A percentile compares a stretch with the other conserved stretches of the same genome.
Evolutionary conservation across 2,797 vertebrate species (phyloP).

Genomic region (Pseudochirops cupreus): DNA sequence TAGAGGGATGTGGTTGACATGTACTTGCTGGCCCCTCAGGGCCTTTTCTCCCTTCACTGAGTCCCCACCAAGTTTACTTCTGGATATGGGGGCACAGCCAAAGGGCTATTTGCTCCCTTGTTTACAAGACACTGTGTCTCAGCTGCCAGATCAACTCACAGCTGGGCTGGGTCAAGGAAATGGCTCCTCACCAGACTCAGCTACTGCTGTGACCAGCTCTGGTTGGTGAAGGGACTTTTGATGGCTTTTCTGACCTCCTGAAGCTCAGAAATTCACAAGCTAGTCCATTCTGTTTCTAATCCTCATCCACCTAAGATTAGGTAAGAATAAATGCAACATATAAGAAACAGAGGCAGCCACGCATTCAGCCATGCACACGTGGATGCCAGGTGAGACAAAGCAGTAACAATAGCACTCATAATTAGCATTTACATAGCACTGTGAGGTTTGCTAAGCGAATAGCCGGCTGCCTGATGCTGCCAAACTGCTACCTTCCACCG

Average conservation of each 20-base stretch:
- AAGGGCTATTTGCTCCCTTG: not conserved
- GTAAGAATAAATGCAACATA: not conserved
- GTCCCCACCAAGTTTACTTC: not conserved
- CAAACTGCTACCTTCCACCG: not conserved
- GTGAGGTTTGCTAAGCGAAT: not conserved
- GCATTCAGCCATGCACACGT: not conserved
- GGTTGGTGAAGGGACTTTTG: not conserved
- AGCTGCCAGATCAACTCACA: not conserved
- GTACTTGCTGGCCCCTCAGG: not conserved
- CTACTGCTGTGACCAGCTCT: not conserved
- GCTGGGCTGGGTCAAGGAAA: not conserved
- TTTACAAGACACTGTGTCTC: not conserved
- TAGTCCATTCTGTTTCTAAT: not conserved
- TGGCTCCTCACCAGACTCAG: not conserved
- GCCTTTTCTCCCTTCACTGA: not conserved
- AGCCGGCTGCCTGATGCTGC: not conserved
- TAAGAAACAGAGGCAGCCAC: not conserved
- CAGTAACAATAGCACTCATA: not conserved
- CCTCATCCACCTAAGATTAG: not conserved
- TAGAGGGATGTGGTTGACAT: not conserved
- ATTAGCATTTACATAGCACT: not conserved
- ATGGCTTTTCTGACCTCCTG: not conserved
- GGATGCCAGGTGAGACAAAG: not conserved
- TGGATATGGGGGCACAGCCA: not conserved
- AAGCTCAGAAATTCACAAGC: not conserved